A percentile compares a stretch with the other conserved stretches of the same genome.
These are phyloP conservation scores for Hormaphis cornu DNA, from an alignment of 1,140 invertebrate species.

Conservation along the genomic window DNA sequence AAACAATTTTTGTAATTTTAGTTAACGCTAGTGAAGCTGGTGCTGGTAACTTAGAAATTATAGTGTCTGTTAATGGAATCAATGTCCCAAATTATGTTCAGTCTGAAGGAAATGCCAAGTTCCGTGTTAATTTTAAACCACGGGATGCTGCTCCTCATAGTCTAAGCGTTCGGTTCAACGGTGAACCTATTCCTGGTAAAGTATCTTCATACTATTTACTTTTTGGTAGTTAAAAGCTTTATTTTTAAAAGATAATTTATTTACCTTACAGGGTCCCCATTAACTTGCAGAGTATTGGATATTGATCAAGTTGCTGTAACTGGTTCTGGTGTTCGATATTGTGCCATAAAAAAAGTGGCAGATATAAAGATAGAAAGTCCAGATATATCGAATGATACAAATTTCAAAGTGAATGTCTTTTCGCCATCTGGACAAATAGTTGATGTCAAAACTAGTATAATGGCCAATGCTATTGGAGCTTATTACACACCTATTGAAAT, in stretches of 20 bases:
- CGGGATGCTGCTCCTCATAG: conserved; percentile 80
- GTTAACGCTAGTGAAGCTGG: conserved; percentile 74
- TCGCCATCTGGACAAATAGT: conserved; percentile 68
- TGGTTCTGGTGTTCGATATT: conserved; percentile 53
- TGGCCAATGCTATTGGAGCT: conserved; percentile 56
- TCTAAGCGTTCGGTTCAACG: conserved; percentile 90
- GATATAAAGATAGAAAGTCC: conserved; percentile 50
- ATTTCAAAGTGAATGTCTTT: conserved; percentile 58
- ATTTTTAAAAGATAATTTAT: too few species aligned
- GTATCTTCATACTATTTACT: background rate
- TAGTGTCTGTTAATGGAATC: conserved; percentile 91
- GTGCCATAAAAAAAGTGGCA: conserved; percentile 50
- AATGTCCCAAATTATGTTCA: conserved; percentile 98
- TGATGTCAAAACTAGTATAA: conserved; percentile 52
- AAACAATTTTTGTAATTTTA: conserved; percentile 40
- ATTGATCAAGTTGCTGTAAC: conserved; percentile 51
- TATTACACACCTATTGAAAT: conserved; percentile 74
- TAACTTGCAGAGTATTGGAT: conserved; percentile 67
- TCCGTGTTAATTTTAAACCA: conserved; percentile 93
- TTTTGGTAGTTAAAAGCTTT: too few species aligned
- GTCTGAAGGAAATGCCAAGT: conserved; percentile 91
- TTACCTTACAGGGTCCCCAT: conserved; percentile 63
- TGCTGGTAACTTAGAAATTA: conserved; percentile 94
- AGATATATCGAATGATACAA: conserved; percentile 39
- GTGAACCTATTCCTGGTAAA: conserved; percentile 77